phyloP scores from a whole-genome alignment of 2,113 vertebrate genomes.

The Gallinago undulata region DNA sequence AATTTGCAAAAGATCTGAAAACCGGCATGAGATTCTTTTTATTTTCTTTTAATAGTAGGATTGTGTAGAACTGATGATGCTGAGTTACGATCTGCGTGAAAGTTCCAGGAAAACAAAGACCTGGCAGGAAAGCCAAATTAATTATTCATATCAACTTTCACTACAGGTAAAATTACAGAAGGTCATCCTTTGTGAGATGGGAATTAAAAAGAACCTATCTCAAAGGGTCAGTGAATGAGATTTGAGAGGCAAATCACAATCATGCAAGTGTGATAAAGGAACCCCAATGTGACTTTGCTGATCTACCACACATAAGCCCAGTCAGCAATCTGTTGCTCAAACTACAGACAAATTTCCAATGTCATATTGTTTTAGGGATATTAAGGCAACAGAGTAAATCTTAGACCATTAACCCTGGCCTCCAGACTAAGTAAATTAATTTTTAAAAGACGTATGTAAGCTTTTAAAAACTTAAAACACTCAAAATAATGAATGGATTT shows the following conservation, averaged over 20 bases:
- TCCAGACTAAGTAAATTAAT: not conserved
- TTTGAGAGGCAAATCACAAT: not conserved
- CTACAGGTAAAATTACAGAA: not conserved
- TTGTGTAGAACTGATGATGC: not conserved
- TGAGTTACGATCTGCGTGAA: not conserved
- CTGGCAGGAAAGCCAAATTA: not conserved
- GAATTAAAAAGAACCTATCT: not conserved
- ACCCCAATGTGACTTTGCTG: not conserved
- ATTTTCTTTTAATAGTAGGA: not conserved
- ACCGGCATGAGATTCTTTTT: fast-evolving
- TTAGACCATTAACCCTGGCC: not conserved
- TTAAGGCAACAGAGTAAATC: not conserved
- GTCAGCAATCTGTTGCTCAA: not conserved
- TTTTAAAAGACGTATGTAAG: not conserved
- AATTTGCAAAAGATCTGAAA: not conserved
- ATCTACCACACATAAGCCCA: not conserved
- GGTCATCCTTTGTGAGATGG: not conserved
- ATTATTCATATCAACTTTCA: not conserved
- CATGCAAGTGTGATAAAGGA: not conserved
- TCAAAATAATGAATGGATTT: not conserved
- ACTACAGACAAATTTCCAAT: not conserved
- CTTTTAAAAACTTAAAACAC: not conserved
- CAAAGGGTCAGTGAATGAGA: not conserved
- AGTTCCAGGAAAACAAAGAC: not conserved
- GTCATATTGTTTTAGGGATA: not conserved